These are phyloP conservation scores for Yponomeuta sedellus DNA, from an alignment of 2,888 invertebrate species.

Conservation along the genomic window DNA sequence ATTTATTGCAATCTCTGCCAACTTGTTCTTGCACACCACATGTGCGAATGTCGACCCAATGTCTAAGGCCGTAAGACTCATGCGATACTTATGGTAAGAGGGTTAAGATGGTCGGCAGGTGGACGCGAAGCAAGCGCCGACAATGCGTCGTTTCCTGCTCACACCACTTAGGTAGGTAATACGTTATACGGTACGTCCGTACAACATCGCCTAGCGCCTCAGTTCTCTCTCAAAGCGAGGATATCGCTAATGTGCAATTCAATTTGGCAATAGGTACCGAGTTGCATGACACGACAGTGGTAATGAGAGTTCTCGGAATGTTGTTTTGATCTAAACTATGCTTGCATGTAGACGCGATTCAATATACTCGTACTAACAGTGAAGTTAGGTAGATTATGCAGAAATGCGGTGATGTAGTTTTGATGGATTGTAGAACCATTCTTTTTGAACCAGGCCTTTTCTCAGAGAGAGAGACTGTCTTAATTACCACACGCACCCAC, in stretches of 20 bases:
- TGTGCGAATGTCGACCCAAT: neutral
- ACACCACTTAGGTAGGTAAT: conserved; percentile 6
- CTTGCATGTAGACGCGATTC: no score
- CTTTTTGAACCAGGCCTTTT: no score
- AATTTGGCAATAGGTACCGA: neutral
- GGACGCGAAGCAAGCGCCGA: neutral
- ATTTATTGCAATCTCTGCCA: conserved; percentile 9
- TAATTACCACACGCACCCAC: no score
- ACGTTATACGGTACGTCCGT: neutral
- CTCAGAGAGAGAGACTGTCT: no score
- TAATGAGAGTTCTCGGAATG: no score
- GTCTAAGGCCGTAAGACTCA: neutral
- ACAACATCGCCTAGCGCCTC: neutral
- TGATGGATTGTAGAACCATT: no score
- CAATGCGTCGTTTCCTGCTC: conserved; percentile 6
- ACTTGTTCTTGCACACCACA: neutral
- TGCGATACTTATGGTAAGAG: neutral
- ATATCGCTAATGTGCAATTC: neutral
- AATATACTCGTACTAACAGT: no score
- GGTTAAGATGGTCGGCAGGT: neutral
- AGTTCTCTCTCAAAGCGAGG: neutral
- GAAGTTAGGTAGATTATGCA: no score
- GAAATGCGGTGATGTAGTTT: no score
- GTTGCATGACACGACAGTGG: no score
- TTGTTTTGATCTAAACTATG: no score